Conservation (phyloP, 2,113 vertebrate species). For the Grammomys dolichurus region DNA sequence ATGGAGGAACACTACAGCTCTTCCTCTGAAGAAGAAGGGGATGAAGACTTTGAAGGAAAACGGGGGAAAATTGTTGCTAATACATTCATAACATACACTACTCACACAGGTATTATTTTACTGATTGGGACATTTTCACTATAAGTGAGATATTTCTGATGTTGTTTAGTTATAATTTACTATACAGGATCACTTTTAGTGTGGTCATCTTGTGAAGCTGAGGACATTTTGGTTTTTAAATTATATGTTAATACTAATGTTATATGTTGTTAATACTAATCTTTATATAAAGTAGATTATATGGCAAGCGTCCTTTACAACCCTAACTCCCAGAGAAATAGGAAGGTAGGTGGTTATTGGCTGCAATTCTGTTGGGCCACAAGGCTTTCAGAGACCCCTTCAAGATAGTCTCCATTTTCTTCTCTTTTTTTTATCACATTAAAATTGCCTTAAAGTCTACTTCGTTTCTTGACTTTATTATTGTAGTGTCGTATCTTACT, state of each 20-base stretch:
- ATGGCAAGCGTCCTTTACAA: background rate
- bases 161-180: constrained; percentile 22
- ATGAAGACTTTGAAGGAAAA: constrained; percentile 90
- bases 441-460: constrained; percentile 19
- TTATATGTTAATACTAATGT: background rate
- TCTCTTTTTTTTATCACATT: constrained; percentile 22
- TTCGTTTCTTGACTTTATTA: constrained; percentile 54
- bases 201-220: background rate
- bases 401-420: constrained; percentile 3
- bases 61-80: constrained; percentile 93
- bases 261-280: background rate
- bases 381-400: constrained; percentile 2
- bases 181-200: background rate
- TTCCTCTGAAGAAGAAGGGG: constrained; percentile 92
- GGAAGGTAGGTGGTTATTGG: background rate
- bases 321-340: background rate
- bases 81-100: constrained; percentile 94
- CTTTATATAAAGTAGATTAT: background rate
- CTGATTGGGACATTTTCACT: constrained; percentile 27
- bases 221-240: constrained; percentile 10
- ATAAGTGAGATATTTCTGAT: constrained; percentile 16
- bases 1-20: constrained; percentile 90
- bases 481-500: constrained; percentile 35
- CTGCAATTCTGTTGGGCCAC: background rate
- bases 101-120: constrained; percentile 91